Conservation (phyloP, 2,888 invertebrate genomes). For the Pyrrhia umbra region DNA sequence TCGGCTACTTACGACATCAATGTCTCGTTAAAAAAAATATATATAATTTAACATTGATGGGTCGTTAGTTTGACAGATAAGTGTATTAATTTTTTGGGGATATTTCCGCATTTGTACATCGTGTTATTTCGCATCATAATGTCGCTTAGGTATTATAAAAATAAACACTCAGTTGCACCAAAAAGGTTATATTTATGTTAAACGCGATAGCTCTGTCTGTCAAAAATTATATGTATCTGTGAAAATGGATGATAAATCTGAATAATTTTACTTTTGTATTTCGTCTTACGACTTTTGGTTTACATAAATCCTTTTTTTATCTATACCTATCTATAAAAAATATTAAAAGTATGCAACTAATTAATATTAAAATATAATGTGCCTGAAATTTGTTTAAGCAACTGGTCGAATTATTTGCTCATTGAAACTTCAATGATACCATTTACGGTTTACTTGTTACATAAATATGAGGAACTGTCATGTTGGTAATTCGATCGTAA, state of each 20-base stretch:
- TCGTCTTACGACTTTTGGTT: too few species aligned
- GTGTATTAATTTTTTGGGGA: conserved; percentile 13
- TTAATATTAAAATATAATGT: neutral
- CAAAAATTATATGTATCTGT: too few species aligned
- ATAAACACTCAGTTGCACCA: too few species aligned
- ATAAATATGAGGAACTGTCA: conserved; percentile 43
- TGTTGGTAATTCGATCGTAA: conserved; percentile 25
- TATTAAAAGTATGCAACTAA: too few species aligned
- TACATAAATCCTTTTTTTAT: too few species aligned
- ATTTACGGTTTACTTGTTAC: conserved; percentile 27
- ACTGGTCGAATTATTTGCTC: conserved; percentile 9
- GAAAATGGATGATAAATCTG: too few species aligned
- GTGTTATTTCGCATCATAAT: too few species aligned
- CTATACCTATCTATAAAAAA: too few species aligned
- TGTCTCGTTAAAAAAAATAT: conserved; percentile 21
- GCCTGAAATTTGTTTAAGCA: neutral
- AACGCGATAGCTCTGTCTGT: too few species aligned
- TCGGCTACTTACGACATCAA: conserved; percentile 23
- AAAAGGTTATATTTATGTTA: too few species aligned
- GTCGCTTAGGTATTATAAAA: too few species aligned
- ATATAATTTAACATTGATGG: conserved; percentile 8
- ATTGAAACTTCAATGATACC: conserved; percentile 25
- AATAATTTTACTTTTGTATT: too few species aligned
- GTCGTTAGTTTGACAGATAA: conserved; percentile 26
- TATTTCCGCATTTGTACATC: conserved; percentile 37